Evolutionary conservation across 2,113 vertebrate genomes (phyloP).

Genomic region (Lagopus leucura): DNA sequence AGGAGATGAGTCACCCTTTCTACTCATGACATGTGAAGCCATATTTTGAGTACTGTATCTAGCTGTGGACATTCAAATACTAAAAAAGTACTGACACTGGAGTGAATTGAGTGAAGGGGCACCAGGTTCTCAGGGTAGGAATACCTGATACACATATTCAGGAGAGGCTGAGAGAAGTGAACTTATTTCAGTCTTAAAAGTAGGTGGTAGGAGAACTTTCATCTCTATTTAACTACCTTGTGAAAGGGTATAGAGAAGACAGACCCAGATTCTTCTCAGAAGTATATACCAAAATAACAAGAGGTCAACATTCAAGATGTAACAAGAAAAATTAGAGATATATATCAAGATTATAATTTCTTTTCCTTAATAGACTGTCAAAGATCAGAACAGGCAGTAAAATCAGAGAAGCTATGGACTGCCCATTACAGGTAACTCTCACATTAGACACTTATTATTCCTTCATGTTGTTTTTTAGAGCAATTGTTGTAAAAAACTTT

Average conservation of each 20-base stretch:
- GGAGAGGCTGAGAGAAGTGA: background rate
- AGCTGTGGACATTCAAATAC: background rate
- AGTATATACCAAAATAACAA: background rate
- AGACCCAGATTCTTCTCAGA: background rate
- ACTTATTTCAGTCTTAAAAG: background rate
- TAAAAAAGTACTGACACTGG: background rate
- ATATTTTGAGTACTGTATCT: background rate
- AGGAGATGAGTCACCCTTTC: background rate
- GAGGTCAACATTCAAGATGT: background rate
- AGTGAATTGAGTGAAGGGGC: background rate
- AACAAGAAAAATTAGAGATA: background rate
- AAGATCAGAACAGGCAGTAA: background rate
- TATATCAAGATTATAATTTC: background rate
- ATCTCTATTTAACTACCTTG: background rate
- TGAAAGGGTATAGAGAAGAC: background rate
- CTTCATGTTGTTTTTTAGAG: background rate
- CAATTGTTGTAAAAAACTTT: background rate
- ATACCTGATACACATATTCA: fast-evolving
- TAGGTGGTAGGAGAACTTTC: background rate
- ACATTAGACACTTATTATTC: background rate
- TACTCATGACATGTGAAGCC: background rate
- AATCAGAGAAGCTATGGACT: background rate
- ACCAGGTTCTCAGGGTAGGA: background rate
- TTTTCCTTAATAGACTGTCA: background rate
- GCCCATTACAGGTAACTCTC: background rate